Evolutionary conservation across 2,113 vertebrate genomes (phyloP), one percentile per base, ranked within the genome.

Genomic region (Psittacula cyanocephala): DNA sequence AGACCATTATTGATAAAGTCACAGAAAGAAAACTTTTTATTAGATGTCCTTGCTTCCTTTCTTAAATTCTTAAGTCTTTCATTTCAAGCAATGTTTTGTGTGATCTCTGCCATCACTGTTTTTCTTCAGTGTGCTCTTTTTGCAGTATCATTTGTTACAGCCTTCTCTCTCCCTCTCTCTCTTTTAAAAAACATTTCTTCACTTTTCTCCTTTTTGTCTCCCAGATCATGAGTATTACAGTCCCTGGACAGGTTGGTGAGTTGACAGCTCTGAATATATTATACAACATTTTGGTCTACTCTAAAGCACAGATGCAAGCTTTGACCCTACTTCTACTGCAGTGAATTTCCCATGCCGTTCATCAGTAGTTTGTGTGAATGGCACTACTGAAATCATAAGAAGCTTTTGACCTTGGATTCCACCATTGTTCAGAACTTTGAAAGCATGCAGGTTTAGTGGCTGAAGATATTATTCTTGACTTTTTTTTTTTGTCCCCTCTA

Each of bases 191-290:
- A 14, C 6, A 59, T 39, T 28, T 72, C 69, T 83, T 82, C 10
- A 8, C 37, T 86, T 86, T 35, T 60, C 24, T 93, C n/a, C n/a
- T 82, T 76, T 88, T 76, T 74, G 63, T 80, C 71, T 91, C 81
- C 49, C 53, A 65, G 44, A 77, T 72, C 72, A 65, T 62, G 59
- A 57, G 25, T 80, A 20, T 63, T 74, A 72, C 8, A 62, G 43
- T 93, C 64, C 64, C 68, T 84, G 76, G 64, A 35, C 37, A 81
- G 50, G 35, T 17, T 55, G 79, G 49, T 68, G 65, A 24, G 13
- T 50, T 92, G 81, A 82, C 72, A 62, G 55, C 65, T 86, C 47
- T 92, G 69, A 91, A 78, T 88, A n/a, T 37, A 64, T 77, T 68
- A 59, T 12, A 52, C 37, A 76, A 18, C 19, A 8, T 53, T 89